Evolutionary conservation across 2,888 invertebrate genomes (phyloP).

Genomic region (Diarsia brunnea): DNA sequence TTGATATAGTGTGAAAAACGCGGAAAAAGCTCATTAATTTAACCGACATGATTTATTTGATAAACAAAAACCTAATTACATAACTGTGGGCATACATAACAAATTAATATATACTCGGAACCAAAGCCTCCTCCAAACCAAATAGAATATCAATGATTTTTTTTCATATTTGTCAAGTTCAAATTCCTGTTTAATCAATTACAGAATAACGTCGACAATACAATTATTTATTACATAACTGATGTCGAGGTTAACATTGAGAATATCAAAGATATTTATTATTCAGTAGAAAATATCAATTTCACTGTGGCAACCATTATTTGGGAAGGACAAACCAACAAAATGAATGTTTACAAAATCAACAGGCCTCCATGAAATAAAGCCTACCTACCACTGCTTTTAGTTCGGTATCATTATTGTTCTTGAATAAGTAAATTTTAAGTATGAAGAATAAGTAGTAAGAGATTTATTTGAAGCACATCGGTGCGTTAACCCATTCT

Average conservation of each 20-base stretch:
- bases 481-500: not conserved
- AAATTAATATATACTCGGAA: not conserved
- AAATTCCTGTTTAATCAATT: not conserved
- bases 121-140: not conserved
- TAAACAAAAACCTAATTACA: not conserved
- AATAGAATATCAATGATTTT: not conserved
- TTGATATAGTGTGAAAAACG: not conserved
- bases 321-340: slow-evolving; percentile 4
- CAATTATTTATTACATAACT: not conserved
- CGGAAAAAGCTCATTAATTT: not conserved
- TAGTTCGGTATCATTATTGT: not conserved
- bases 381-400: too few relatives aligned
- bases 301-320: not conserved
- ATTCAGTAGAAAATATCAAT: slow-evolving; percentile 23
- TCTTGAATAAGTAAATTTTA: not conserved
- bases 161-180: not conserved
- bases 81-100: not conserved
- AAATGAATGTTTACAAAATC: slow-evolving; percentile 27
- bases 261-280: slow-evolving; percentile 9
- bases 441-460: not conserved
- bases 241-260: not conserved
- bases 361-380: slow-evolving; percentile 23
- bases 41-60: fast-evolving
- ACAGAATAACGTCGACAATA: slow-evolving; percentile 3
- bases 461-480: not conserved